A percentile compares a stretch with the other conserved stretches of the same genome.
Conservation (phyloP, 2,113 vertebrate genomes). For the Pygoscelis antarcticus region DNA sequence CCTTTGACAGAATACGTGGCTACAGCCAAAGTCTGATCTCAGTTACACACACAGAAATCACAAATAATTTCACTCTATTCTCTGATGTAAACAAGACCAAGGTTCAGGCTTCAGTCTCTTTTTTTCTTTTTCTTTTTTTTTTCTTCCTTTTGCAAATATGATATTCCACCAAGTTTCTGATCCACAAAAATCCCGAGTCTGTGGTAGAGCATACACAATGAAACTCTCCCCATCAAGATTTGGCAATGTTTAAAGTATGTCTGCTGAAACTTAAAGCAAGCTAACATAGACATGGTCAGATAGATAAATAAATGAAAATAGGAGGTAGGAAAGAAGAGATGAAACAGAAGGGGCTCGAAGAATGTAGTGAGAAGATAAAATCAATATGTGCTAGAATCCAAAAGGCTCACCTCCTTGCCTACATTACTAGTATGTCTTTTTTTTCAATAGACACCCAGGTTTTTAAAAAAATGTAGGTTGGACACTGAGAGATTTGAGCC, state of each 20-base stretch:
- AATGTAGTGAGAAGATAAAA: not conserved
- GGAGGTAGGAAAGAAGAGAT: not conserved
- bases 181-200: not conserved
- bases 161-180: slow-evolving; percentile 1
- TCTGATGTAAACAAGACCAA: not conserved
- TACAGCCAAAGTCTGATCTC: slow-evolving; percentile 12
- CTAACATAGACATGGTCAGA: not conserved
- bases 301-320: not conserved
- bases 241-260: not conserved
- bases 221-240: not conserved
- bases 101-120: not conserved
- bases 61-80: not conserved
- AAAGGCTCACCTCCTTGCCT: not conserved
- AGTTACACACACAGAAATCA: slow-evolving; percentile 3
- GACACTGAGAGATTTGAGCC: not conserved
- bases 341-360: not conserved
- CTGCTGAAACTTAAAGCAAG: not conserved
- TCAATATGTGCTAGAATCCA: not conserved
- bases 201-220: not conserved
- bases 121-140: not conserved
- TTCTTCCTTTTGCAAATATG: not conserved
- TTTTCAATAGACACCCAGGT: not conserved
- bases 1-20: not conserved
- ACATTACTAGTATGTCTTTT: not conserved
- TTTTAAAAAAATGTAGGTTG: not conserved